Evolutionary conservation across 2,888 invertebrate species (phyloP).

Genomic region (Pseudoips prasinana): DNA sequence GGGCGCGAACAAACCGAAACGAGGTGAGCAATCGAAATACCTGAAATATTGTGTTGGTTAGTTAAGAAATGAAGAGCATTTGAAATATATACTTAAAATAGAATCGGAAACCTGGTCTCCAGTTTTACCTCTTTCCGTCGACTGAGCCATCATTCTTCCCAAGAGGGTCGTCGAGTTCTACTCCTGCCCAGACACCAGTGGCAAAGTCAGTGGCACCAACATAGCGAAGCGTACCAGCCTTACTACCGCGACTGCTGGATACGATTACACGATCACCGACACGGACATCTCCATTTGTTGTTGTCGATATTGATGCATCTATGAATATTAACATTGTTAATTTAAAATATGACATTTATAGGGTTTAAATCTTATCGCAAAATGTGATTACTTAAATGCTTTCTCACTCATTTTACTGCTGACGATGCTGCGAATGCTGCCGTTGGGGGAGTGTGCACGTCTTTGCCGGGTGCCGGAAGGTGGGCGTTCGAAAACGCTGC

Average conservation of each 20-base stretch:
- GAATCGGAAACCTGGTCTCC: too few relatives aligned
- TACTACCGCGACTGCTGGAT: slow-evolving; percentile 92
- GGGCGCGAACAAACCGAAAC: slow-evolving; percentile 97
- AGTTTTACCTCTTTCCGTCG: slow-evolving; percentile 90
- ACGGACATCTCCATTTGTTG: slow-evolving; percentile 84
- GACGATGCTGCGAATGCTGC: slow-evolving; percentile 75
- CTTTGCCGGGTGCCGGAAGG: slow-evolving; percentile 68
- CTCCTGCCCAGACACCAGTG: slow-evolving; percentile 96
- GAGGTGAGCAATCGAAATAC: slow-evolving; percentile 96
- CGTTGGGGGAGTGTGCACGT: slow-evolving; percentile 72
- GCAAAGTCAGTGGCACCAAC: slow-evolving; percentile 96
- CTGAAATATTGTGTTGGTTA: slow-evolving; percentile 81
- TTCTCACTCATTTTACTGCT: slow-evolving; percentile 79
- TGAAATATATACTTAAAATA: too few relatives aligned
- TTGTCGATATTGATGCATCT: slow-evolving; percentile 76
- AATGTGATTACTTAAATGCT: neutral
- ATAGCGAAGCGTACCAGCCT: slow-evolving; percentile 92
- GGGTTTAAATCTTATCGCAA: too few relatives aligned
- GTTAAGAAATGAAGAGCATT: too few relatives aligned
- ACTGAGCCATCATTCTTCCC: slow-evolving; percentile 99
- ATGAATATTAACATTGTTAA: slow-evolving; percentile 13
- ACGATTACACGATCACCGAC: slow-evolving; percentile 96
- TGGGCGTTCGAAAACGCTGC: slow-evolving; percentile 74
- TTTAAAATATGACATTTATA: neutral
- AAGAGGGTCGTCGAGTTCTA: slow-evolving; percentile 95